A percentile compares a stretch with the other conserved stretches of the same genome.
Conservation (phyloP, 2,888 invertebrate species). For the Drosophila mettleri region DNA sequence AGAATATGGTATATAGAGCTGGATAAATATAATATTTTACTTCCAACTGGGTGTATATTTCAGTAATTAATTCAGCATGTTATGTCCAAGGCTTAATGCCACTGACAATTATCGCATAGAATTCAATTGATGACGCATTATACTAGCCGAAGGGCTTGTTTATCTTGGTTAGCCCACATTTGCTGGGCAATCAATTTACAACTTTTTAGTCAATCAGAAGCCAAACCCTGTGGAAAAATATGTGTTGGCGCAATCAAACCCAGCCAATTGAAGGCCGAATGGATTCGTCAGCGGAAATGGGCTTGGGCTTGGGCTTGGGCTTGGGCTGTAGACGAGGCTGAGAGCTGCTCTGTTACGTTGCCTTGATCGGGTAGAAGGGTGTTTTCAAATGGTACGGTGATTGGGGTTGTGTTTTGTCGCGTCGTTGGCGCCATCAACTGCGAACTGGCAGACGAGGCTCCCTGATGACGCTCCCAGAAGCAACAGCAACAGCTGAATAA, state of each 20-base stretch:
- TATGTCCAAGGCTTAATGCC: neutral
- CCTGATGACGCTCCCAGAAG: slow-evolving; percentile 27
- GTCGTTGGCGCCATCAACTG: slow-evolving; percentile 56
- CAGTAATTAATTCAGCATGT: neutral
- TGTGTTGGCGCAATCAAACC: slow-evolving; percentile 64
- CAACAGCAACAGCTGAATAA: slow-evolving; percentile 65
- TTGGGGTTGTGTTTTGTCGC: slow-evolving; percentile 43
- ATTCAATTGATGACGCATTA: slow-evolving; percentile 29
- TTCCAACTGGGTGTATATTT: neutral
- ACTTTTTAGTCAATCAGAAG: slow-evolving; percentile 69
- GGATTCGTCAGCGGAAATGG: slow-evolving; percentile 15
- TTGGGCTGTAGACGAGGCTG: slow-evolving; percentile 4
- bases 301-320: neutral
- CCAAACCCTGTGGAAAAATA: slow-evolving; percentile 56
- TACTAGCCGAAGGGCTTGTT: slow-evolving; percentile 48
- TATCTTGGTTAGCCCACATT: slow-evolving; percentile 52
- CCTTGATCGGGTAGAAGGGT: neutral
- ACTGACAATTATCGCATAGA: slow-evolving; percentile 27
- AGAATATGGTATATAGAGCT: neutral
- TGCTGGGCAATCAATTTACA: slow-evolving; percentile 64
- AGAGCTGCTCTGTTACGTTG: slow-evolving; percentile 1
- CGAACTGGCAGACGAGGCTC: slow-evolving; percentile 36
- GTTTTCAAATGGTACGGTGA: neutral
- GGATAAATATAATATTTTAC: neutral
- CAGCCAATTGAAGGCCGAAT: slow-evolving; percentile 62